A percentile compares a stretch with the other conserved stretches of the same genome.
Evolutionary conservation across 2,888 invertebrate species (phyloP).

Genomic region (Furcula furcula): DNA sequence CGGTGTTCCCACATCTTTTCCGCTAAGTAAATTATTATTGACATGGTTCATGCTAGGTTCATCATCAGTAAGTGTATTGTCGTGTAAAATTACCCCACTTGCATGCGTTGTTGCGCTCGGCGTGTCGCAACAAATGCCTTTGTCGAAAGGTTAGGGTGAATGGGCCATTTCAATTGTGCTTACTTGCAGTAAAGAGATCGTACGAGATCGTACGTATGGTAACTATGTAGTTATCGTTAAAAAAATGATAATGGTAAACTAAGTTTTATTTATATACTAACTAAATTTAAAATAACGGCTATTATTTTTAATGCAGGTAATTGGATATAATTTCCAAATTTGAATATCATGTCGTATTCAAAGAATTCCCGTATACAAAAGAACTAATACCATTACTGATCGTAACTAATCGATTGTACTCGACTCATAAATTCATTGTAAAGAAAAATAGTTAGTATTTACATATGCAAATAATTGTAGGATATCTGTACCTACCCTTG

Average conservation of each 20-base stretch:
- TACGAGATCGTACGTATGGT: slow-evolving; percentile 11
- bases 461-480: slow-evolving; percentile 28
- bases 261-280: neutral
- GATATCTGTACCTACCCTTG: slow-evolving; percentile 8
- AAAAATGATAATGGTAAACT: too few relatives aligned
- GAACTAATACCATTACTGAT: slow-evolving; percentile 32
- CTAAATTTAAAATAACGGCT: neutral
- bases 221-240: too few relatives aligned
- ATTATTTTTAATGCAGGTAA: neutral
- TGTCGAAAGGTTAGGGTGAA: slow-evolving; percentile 49
- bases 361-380: slow-evolving; percentile 7
- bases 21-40: slow-evolving; percentile 5
- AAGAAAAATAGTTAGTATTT: slow-evolving; percentile 18
- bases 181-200: too few relatives aligned
- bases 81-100: slow-evolving; percentile 45
- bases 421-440: slow-evolving; percentile 24
- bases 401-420: slow-evolving; percentile 35
- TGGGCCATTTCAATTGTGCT: slow-evolving; percentile 26
- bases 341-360: slow-evolving; percentile 2
- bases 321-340: neutral
- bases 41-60: slow-evolving; percentile 13
- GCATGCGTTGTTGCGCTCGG: slow-evolving; percentile 31
- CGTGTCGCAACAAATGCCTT: slow-evolving; percentile 45
- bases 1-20: neutral
- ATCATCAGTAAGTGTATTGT: slow-evolving; percentile 40